A percentile compares a stretch with the other conserved stretches of the same genome.
Evolutionary conservation across 2,113 vertebrate species (phyloP).

Genomic region (Castor canadensis): DNA sequence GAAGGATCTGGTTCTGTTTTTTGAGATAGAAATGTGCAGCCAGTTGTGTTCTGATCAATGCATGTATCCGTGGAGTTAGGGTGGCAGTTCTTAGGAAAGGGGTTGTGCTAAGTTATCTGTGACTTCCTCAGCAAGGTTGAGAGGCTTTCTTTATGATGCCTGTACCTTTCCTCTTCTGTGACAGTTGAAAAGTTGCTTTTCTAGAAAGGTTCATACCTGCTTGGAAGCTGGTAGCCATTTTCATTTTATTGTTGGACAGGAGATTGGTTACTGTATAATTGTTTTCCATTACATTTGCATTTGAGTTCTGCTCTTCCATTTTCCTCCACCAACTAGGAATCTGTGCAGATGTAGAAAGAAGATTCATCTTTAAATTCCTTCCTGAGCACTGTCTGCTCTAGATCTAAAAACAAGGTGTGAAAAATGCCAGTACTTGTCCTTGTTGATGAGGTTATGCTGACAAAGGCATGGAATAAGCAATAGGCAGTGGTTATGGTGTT

Average conservation of each 20-base stretch:
- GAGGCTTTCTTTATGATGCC: background rate
- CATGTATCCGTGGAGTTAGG: background rate
- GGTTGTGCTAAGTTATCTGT: too few species aligned
- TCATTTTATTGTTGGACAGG: background rate
- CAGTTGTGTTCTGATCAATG: background rate
- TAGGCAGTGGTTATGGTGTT: background rate
- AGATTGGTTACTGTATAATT: background rate
- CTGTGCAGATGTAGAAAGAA: background rate
- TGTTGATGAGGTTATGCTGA: background rate
- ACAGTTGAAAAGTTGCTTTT: background rate
- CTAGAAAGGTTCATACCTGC: background rate
- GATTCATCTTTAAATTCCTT: background rate
- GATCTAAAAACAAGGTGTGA: background rate
- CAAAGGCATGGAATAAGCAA: background rate
- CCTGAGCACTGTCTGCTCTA: background rate
- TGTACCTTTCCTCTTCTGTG: background rate
- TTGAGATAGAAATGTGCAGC: background rate
- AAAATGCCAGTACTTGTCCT: background rate
- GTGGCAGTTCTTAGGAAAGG: background rate
- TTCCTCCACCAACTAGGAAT: background rate
- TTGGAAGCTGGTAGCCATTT: background rate
- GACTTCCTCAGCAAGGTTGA: background rate
- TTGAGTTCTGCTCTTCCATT: background rate
- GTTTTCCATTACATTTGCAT: background rate
- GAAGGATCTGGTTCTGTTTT: background rate